Percentiles rank a stretch among this genome's conserved stretches.
phyloP scores from a whole-genome alignment of 1,140 invertebrate species.

The Drosophila obscura region DNA sequence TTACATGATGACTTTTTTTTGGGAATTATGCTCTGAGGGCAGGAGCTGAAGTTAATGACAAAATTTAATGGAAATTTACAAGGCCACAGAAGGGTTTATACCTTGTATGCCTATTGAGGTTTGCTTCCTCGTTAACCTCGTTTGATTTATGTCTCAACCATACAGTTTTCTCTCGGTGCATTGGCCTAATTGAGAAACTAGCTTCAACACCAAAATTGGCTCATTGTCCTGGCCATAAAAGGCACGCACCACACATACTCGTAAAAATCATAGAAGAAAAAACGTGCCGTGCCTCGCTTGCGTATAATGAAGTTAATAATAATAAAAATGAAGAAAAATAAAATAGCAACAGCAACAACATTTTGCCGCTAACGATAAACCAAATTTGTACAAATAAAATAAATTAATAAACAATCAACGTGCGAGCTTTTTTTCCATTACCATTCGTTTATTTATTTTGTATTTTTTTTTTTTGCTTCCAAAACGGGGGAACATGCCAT shows the following conservation, averaged over 20 bases:
- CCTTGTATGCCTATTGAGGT: not conserved
- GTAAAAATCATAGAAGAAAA: slow-evolving; percentile 42
- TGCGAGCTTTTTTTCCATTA: slow-evolving; percentile 29
- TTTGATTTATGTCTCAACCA: not conserved
- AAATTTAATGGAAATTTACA: slow-evolving; percentile 4
- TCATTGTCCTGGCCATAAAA: slow-evolving; percentile 71
- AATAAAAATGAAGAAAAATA: slow-evolving; percentile 51
- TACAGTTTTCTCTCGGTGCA: slow-evolving; percentile 42
- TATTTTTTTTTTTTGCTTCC: slow-evolving; percentile 30
- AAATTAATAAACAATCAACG: slow-evolving; percentile 67
- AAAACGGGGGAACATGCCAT: slow-evolving; percentile 25
- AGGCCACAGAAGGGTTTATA: not conserved
- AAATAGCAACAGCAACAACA: no score
- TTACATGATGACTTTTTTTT: slow-evolving; percentile 9
- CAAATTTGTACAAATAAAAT: slow-evolving; percentile 52
- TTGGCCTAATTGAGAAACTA: slow-evolving; percentile 61
- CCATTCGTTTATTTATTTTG: not conserved
- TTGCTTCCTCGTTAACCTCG: slow-evolving; percentile 8
- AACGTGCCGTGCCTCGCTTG: slow-evolving; percentile 51
- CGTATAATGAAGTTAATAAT: slow-evolving; percentile 67
- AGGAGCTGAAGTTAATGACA: slow-evolving; percentile 19
- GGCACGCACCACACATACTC: slow-evolving; percentile 42
- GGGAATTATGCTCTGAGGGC: slow-evolving; percentile 13
- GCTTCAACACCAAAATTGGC: slow-evolving; percentile 51
- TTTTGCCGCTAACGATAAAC: slow-evolving; percentile 45